These are phyloP conservation scores for Protaetia brevitarsis DNA, from an alignment of 1,140 invertebrate species.

Conservation along the genomic window DNA sequence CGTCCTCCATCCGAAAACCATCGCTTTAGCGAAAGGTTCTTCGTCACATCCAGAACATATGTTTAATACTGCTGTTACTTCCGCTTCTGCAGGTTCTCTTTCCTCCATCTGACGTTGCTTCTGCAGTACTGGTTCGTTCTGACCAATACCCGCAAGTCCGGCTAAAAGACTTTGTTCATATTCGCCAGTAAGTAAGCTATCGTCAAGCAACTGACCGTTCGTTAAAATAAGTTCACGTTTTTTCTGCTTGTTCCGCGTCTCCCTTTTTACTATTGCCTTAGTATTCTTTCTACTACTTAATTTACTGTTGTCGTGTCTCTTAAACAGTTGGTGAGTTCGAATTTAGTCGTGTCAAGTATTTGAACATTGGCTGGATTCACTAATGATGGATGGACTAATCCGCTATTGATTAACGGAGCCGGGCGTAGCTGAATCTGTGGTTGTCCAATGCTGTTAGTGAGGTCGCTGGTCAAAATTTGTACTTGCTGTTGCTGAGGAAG, in stretches of 20 bases:
- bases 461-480: constrained; percentile 9
- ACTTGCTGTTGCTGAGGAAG: not conserved
- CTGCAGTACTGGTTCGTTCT: constrained; percentile 55
- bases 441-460: constrained; percentile 26
- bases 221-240: constrained; percentile 63
- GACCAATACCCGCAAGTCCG: constrained; percentile 67
- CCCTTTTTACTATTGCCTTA: constrained; percentile 13
- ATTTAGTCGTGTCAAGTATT: constrained; percentile 52
- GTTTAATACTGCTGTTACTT: constrained; percentile 73
- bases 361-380: constrained; percentile 57
- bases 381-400: constrained; percentile 29
- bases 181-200: constrained; percentile 51
- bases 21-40: constrained; percentile 74
- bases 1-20: constrained; percentile 70
- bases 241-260: constrained; percentile 52
- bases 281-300: constrained; percentile 25
- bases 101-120: constrained; percentile 57
- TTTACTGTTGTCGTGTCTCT: constrained; percentile 49
- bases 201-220: constrained; percentile 65
- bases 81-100: constrained; percentile 76
- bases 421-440: not conserved
- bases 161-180: constrained; percentile 54
- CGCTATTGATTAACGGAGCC: constrained; percentile 28
- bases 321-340: constrained; percentile 55
- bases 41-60: constrained; percentile 68